Evolutionary conservation across 1,140 invertebrate genomes (phyloP).

Genomic region (Drosophila erecta): DNA sequence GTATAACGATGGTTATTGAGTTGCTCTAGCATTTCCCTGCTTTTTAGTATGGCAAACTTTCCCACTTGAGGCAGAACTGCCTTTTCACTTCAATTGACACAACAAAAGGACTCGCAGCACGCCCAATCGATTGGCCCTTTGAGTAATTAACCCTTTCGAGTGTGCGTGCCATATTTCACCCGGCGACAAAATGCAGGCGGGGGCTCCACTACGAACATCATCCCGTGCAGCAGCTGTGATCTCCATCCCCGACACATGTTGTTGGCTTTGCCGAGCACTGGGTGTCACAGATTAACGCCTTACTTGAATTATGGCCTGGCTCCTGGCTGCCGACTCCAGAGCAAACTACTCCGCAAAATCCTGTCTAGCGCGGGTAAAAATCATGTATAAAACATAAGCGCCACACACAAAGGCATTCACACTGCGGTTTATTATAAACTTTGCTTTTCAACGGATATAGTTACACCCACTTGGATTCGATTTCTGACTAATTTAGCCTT

Average conservation of each 20-base stretch:
- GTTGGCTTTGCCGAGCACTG: slow-evolving; percentile 39
- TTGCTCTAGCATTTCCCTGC: no score
- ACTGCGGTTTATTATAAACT: background rate
- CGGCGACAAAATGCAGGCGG: slow-evolving; percentile 50
- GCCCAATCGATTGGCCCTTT: slow-evolving; percentile 50
- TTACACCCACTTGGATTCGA: no score
- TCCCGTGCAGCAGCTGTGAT: slow-evolving; percentile 10
- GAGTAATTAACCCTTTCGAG: slow-evolving; percentile 64
- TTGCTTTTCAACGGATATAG: no score
- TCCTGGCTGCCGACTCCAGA: slow-evolving; percentile 21
- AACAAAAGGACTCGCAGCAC: slow-evolving; percentile 29
- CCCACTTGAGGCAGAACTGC: background rate
- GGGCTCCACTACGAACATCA: slow-evolving; percentile 11
- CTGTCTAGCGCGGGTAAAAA: slow-evolving; percentile 52
- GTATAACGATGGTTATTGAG: no score
- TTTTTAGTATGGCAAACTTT: background rate
- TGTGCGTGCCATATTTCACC: slow-evolving; percentile 61
- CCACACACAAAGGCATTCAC: slow-evolving; percentile 47
- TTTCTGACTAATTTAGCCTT: no score
- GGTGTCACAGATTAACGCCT: slow-evolving; percentile 77
- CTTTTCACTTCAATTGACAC: slow-evolving; percentile 1
- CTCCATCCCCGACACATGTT: slow-evolving; percentile 42
- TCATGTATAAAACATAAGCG: slow-evolving; percentile 79
- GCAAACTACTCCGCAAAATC: slow-evolving; percentile 64
- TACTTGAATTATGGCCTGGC: slow-evolving; percentile 65